These are phyloP conservation scores for Poeciliopsis gracilis DNA, from an alignment of 2,797 vertebrate genomes.

Conservation along the genomic window DNA sequence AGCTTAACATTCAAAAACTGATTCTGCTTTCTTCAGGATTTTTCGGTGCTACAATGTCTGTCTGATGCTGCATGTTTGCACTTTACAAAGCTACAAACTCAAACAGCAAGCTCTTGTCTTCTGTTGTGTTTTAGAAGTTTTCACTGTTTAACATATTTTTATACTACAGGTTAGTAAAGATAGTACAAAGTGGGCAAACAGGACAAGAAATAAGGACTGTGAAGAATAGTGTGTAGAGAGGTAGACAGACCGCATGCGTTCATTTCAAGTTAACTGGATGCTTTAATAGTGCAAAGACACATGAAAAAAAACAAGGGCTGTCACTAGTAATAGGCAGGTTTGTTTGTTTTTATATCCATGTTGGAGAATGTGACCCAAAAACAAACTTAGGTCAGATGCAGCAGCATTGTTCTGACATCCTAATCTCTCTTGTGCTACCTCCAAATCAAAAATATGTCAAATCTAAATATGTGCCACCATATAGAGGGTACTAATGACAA, in stretches of 20 bases:
- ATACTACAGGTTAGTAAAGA: slow-evolving; percentile 13
- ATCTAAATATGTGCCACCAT: slow-evolving; percentile 19
- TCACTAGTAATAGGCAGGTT: slow-evolving; percentile 63
- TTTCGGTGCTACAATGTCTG: not conserved
- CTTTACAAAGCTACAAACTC: not conserved
- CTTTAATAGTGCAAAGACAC: slow-evolving; percentile 71
- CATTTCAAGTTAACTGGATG: slow-evolving; percentile 74
- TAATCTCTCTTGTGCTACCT: slow-evolving; percentile 31
- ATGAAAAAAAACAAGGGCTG: slow-evolving; percentile 35
- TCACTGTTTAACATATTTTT: not conserved
- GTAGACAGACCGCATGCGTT: slow-evolving; percentile 54
- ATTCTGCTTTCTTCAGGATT: not conserved
- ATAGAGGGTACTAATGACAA: slow-evolving; percentile 35
- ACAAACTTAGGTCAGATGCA: slow-evolving; percentile 54
- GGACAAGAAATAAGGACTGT: slow-evolving; percentile 42
- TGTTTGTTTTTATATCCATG: slow-evolving; percentile 72
- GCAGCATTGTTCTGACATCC: slow-evolving; percentile 45
- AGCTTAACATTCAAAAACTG: not conserved
- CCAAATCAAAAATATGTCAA: slow-evolving; percentile 27
- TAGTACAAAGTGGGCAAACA: slow-evolving; percentile 19
- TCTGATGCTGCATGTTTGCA: not conserved
- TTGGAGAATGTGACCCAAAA: slow-evolving; percentile 62
- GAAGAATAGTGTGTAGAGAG: slow-evolving; percentile 41
- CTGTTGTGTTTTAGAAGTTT: not conserved
- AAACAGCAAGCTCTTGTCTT: not conserved